Percentiles rank a stretch among this genome's conserved stretches.
These are phyloP conservation scores for Synanthedon myopaeformis DNA, from an alignment of 2,888 invertebrate species.

Conservation along the genomic window DNA sequence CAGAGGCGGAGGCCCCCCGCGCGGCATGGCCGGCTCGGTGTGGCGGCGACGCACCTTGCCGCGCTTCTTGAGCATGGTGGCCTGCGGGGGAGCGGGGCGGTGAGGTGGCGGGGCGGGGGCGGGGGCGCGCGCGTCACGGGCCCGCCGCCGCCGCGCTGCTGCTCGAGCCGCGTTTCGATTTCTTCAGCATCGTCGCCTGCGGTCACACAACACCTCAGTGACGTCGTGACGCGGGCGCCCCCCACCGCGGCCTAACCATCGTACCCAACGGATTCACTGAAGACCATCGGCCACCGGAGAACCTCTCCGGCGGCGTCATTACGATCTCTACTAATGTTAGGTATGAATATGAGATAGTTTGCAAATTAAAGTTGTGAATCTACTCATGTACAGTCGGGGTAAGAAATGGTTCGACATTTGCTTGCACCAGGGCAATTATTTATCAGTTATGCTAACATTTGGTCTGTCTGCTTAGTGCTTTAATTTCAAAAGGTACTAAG, in stretches of 20 bases:
- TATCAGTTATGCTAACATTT: too few species aligned
- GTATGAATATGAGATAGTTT: too few species aligned
- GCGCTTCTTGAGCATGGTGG: constrained; percentile 99
- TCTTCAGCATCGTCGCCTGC: constrained; percentile 99
- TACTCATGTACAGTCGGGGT: too few species aligned
- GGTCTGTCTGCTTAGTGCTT: too few species aligned
- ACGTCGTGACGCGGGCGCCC: constrained; percentile 16
- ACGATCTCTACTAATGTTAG: too few species aligned
- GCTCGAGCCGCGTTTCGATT: constrained; percentile 95
- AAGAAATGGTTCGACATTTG: too few species aligned
- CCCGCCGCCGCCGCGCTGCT: constrained; percentile 78
- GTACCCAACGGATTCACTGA: background rate
- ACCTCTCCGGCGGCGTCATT: too few species aligned
- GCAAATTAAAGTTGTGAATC: too few species aligned
- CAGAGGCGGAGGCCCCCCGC: constrained; percentile 42
- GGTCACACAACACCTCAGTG: constrained; percentile 34
- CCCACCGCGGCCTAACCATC: constrained; percentile 10
- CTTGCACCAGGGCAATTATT: too few species aligned
- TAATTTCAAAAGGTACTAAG: too few species aligned
- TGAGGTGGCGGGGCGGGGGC: constrained; percentile 14
- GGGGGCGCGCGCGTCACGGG: constrained; percentile 29
- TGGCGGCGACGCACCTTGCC: constrained; percentile 96
- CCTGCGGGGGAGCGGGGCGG: constrained; percentile 74
- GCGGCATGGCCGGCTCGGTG: constrained; percentile 84
- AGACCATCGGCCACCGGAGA: background rate